Conservation (phyloP, 2,113 vertebrate species). For the Ciconia maguari region DNA sequence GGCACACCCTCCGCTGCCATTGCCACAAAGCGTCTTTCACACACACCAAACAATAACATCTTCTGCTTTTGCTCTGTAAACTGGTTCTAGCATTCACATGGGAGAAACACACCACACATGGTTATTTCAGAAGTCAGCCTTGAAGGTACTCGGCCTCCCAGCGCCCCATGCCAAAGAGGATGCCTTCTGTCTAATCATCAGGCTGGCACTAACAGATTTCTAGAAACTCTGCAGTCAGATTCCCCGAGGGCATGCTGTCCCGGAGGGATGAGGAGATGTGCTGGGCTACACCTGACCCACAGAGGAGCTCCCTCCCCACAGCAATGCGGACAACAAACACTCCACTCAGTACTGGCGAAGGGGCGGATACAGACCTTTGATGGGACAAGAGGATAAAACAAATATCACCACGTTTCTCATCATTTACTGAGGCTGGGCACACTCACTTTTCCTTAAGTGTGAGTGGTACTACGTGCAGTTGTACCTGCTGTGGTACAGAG, state of each 20-base stretch:
- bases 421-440: background rate
- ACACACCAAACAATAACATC: background rate
- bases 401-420: background rate
- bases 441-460: background rate
- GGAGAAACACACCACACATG: background rate
- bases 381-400: background rate
- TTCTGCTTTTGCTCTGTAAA: background rate
- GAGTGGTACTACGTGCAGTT: background rate
- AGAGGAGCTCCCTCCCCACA: background rate
- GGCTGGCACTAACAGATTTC: background rate
- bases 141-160: background rate
- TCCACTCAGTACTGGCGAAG: background rate
- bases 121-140: background rate
- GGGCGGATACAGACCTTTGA: background rate
- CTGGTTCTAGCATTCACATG: background rate
- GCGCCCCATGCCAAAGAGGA: fast-evolving
- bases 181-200: background rate
- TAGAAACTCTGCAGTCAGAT: background rate
- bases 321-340: background rate
- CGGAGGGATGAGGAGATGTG: background rate
- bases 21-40: background rate
- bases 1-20: background rate
- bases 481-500: background rate
- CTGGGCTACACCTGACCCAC: background rate
- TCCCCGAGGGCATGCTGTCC: background rate